Conservation (phyloP, 2,113 vertebrate species). For the Columba livia region DNA sequence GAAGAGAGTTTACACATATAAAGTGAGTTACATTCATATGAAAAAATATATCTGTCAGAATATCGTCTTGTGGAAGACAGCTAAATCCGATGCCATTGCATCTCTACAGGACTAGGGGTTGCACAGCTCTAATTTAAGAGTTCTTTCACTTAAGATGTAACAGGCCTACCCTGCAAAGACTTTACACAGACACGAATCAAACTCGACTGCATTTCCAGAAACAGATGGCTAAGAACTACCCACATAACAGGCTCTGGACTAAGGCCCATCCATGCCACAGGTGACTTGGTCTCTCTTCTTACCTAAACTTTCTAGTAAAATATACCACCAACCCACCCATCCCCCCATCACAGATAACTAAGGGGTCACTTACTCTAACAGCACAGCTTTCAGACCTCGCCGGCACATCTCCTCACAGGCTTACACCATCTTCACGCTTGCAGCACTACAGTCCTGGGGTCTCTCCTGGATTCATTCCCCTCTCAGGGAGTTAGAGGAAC, state of each 20-base stretch:
- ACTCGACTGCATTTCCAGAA: background rate
- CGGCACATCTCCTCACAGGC: rapidly evolving
- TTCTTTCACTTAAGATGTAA: background rate
- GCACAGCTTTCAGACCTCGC: background rate
- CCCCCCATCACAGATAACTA: background rate
- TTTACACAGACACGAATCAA: background rate
- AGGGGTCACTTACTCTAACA: background rate
- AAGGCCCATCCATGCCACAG: background rate
- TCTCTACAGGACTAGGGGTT: background rate
- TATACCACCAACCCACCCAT: background rate
- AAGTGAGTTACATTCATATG: background rate
- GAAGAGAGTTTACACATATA: background rate
- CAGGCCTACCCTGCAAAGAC: background rate
- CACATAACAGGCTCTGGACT: background rate
- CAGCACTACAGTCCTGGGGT: rapidly evolving
- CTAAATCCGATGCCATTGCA: background rate
- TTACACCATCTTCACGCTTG: background rate
- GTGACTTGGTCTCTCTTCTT: background rate
- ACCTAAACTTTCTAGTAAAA: background rate
- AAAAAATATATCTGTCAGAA: background rate
- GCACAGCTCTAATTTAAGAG: background rate
- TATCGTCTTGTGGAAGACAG: background rate
- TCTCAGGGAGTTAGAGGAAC: background rate
- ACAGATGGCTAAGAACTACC: background rate
- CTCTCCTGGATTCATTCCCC: background rate